These are phyloP conservation scores for Pseudomyrmex dendroicus DNA, from an alignment of 1,140 invertebrate genomes.

Conservation along the genomic window DNA sequence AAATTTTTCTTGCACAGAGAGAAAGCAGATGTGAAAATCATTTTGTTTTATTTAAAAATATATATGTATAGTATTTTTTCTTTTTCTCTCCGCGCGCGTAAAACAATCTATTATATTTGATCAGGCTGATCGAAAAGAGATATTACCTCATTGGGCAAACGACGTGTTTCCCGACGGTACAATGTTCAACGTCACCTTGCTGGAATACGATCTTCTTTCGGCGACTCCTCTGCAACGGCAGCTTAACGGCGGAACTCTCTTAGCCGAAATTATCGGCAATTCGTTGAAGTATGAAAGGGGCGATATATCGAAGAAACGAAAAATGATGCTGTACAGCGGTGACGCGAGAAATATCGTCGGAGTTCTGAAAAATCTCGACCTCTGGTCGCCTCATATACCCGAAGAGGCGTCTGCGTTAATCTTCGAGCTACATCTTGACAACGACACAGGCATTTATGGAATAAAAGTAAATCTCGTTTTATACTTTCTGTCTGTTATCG, in stretches of 20 bases:
- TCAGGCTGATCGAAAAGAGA: conserved; percentile 69
- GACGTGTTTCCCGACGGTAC: conserved; percentile 72
- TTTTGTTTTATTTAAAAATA: neutral
- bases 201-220: conserved; percentile 75
- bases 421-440: conserved; percentile 77
- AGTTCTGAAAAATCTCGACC: conserved; percentile 73
- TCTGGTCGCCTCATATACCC: conserved; percentile 70
- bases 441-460: conserved; percentile 67
- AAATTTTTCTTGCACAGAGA: neutral
- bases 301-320: conserved; percentile 45
- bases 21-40: neutral
- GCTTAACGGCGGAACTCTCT: conserved; percentile 78
- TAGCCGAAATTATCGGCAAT: conserved; percentile 76
- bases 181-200: conserved; percentile 69
- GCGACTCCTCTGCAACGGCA: conserved; percentile 72
- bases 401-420: conserved; percentile 74
- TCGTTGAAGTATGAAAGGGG: conserved; percentile 55
- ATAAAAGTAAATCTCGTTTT: conserved; percentile 73
- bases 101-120: conserved; percentile 42
- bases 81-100: too few relatives aligned
- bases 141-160: conserved; percentile 74
- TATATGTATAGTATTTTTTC: neutral
- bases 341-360: conserved; percentile 78
- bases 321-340: conserved; percentile 78
- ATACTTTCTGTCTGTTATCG: neutral